A percentile compares a stretch with the other conserved stretches of the same genome.
Evolutionary conservation across 1,140 invertebrate genomes (phyloP).

Genomic region (Drosophila nigrodunni): DNA sequence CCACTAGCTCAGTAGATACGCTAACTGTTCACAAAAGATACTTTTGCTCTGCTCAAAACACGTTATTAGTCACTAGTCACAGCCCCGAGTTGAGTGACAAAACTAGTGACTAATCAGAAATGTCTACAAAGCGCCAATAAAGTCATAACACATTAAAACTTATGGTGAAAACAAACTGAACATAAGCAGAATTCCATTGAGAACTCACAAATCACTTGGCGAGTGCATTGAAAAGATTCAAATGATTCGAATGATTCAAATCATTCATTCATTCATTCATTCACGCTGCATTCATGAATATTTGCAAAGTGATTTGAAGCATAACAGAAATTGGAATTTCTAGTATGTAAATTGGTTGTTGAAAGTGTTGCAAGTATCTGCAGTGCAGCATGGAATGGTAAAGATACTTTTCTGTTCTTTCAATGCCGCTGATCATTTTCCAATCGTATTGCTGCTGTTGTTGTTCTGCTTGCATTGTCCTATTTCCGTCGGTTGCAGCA

Average conservation of each 20-base stretch:
- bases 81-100: too few relatives aligned
- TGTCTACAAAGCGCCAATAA: too few relatives aligned
- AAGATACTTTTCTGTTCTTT: conserved; percentile 11
- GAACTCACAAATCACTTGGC: neutral
- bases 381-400: neutral
- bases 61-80: too few relatives aligned
- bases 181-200: neutral
- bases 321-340: conserved; percentile 21
- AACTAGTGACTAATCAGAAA: too few relatives aligned
- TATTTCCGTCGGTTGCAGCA: conserved; percentile 43
- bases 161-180: neutral
- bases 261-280: neutral
- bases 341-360: conserved; percentile 15
- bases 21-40: too few relatives aligned
- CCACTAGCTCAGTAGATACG: too few relatives aligned
- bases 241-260: neutral
- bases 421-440: conserved; percentile 26
- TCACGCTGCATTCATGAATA: neutral
- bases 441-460: conserved; percentile 11
- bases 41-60: too few relatives aligned
- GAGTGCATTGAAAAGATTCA: neutral
- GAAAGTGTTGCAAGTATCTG: conserved; percentile 16
- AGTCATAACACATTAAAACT: neutral
- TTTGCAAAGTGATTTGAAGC: neutral
- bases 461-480: conserved; percentile 43